Conservation (phyloP, 2,888 invertebrate genomes). For the Cataglyphis rosenhaueri region DNA sequence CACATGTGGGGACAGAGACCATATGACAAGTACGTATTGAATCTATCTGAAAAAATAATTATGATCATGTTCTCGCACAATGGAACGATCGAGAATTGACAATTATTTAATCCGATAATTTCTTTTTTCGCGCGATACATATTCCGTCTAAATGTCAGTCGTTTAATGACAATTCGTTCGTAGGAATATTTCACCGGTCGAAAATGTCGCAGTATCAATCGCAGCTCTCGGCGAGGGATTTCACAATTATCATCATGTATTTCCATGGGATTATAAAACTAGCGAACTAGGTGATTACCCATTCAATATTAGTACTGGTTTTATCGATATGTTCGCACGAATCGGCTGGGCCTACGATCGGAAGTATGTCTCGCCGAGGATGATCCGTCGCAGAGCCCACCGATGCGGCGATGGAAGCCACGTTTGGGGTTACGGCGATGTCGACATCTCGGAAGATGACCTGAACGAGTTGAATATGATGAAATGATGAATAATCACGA, state of each 20-base stretch:
- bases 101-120: background rate
- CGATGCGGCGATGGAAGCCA: slow-evolving; percentile 88
- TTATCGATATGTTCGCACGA: slow-evolving; percentile 92
- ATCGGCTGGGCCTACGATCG: slow-evolving; percentile 94
- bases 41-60: background rate
- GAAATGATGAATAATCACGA: slow-evolving; percentile 86
- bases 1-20: slow-evolving; percentile 97
- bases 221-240: slow-evolving; percentile 93
- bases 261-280: slow-evolving; percentile 88
- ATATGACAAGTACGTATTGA: slow-evolving; percentile 90
- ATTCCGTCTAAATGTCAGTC: background rate
- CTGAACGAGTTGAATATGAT: slow-evolving; percentile 87
- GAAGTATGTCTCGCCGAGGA: slow-evolving; percentile 88
- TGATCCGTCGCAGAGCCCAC: slow-evolving; percentile 87
- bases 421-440: slow-evolving; percentile 89
- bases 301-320: slow-evolving; percentile 91
- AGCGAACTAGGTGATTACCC: slow-evolving; percentile 88
- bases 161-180: background rate
- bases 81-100: background rate
- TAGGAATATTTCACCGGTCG: slow-evolving; percentile 91
- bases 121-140: background rate
- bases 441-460: slow-evolving; percentile 87
- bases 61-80: background rate
- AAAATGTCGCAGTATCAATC: slow-evolving; percentile 91
- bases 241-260: slow-evolving; percentile 94